phyloP scores from a whole-genome alignment of 2,888 invertebrate species.

The Lycocerus yunnanus region DNA sequence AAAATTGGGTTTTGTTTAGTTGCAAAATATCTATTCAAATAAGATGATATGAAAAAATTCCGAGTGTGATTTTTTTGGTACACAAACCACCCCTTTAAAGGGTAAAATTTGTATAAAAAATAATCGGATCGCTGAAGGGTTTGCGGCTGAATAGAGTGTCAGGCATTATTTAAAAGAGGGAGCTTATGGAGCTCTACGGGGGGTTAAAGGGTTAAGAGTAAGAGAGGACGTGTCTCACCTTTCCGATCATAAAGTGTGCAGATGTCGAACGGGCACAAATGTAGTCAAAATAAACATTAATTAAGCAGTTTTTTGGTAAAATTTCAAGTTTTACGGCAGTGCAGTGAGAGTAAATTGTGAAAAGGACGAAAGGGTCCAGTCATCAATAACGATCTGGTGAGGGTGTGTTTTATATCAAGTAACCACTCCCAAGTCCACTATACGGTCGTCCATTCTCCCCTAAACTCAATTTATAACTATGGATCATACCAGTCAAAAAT shows the following conservation, averaged over 20 bases:
- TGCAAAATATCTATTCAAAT: conserved; percentile 28
- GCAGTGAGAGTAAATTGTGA: not conserved
- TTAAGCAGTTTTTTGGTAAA: not conserved
- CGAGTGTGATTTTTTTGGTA: conserved; percentile 48
- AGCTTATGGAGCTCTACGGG: conserved; percentile 40
- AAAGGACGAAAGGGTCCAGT: conserved; percentile 11
- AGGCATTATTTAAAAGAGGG: conserved; percentile 50
- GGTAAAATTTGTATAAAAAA: conserved; percentile 52
- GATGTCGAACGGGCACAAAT: conserved; percentile 28
- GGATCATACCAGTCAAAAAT: conserved; percentile 55
- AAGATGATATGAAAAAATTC: conserved; percentile 41
- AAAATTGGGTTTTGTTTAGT: not conserved
- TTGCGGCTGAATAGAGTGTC: conserved; percentile 56
- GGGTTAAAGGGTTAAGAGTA: conserved; percentile 48
- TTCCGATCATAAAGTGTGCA: conserved; percentile 29
- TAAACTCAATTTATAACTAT: conserved; percentile 51
- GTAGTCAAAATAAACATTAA: not conserved
- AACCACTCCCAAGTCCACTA: conserved; percentile 51
- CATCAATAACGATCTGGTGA: conserved; percentile 34
- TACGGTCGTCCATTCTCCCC: conserved; percentile 42
- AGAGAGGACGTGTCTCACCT: conserved; percentile 33
- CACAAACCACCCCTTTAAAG: conserved; percentile 53
- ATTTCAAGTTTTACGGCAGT: not conserved
- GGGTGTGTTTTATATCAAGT: conserved; percentile 50
- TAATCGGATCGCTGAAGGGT: conserved; percentile 55